A percentile compares a stretch with the other conserved stretches of the same genome.
Evolutionary conservation across 2,888 invertebrate species (phyloP).

Genomic region (Eupeodes latifasciatus): DNA sequence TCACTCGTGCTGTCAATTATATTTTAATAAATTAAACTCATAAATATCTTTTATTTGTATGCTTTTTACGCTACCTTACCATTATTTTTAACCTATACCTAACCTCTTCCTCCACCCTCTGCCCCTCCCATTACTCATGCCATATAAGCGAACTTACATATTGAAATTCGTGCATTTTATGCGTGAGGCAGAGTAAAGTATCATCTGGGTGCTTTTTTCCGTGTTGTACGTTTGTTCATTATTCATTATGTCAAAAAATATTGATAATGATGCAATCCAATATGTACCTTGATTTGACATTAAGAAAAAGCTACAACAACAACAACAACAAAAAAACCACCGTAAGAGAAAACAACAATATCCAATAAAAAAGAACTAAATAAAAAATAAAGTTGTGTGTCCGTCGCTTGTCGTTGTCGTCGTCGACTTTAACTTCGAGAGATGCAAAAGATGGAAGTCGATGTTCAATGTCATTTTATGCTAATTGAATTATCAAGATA

Average conservation of each 20-base stretch:
- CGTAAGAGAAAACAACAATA: slow-evolving; percentile 1
- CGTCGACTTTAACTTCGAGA: not conserved
- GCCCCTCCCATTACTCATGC: not conserved
- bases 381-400: slow-evolving; percentile 20
- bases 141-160: slow-evolving; percentile 14
- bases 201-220: slow-evolving; percentile 38
- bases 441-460: slow-evolving; percentile 66
- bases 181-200: slow-evolving; percentile 14
- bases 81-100: slow-evolving; percentile 2
- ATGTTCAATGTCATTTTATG: slow-evolving; percentile 79
- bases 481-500: slow-evolving; percentile 81
- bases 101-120: slow-evolving; percentile 2
- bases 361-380: slow-evolving; percentile 13
- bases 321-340: not conserved
- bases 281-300: slow-evolving; percentile 70
- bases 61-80: slow-evolving; percentile 33
- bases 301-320: slow-evolving; percentile 24
- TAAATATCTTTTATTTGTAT: slow-evolving; percentile 35
- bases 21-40: slow-evolving; percentile 50
- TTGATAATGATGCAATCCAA: slow-evolving; percentile 84
- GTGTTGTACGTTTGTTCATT: slow-evolving; percentile 78
- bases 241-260: slow-evolving; percentile 84
- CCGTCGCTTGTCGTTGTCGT: not conserved
- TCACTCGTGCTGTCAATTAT: slow-evolving; percentile 65
- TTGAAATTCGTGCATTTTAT: slow-evolving; percentile 1